These are phyloP conservation scores for Dusona sp. DNA, from an alignment of 2,888 invertebrate species.

Conservation along the genomic window DNA sequence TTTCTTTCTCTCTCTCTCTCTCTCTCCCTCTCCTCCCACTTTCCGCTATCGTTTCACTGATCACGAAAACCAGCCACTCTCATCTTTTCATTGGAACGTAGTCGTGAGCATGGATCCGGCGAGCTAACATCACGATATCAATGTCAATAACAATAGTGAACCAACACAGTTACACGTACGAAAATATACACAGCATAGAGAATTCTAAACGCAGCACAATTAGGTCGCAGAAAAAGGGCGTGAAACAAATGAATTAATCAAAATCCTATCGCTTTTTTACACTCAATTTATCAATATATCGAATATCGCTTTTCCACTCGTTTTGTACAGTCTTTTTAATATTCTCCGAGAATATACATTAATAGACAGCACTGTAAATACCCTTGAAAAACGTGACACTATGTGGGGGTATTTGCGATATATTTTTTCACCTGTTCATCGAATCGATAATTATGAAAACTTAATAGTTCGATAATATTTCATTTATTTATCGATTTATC, in stretches of 20 bases:
- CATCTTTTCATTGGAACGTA: constrained; percentile 56
- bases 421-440: neutral
- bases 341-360: neutral
- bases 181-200: neutral
- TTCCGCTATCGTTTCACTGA: constrained; percentile 59
- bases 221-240: neutral
- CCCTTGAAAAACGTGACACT: neutral
- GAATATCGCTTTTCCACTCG: neutral
- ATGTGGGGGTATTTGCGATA: neutral
- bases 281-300: neutral
- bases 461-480: constrained; percentile 4
- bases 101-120: constrained; percentile 10
- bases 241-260: neutral
- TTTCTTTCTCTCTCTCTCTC: neutral
- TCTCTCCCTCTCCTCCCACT: constrained; percentile 34
- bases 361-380: neutral
- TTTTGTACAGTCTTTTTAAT: neutral
- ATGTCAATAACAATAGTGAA: constrained; percentile 10
- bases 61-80: constrained; percentile 52
- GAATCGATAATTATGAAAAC: neutral
- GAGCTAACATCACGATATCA: constrained; percentile 30
- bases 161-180: neutral
- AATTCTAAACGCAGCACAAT: neutral
- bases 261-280: neutral
- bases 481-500: neutral